Conservation (phyloP, 2,888 invertebrate genomes). For the Strigamia maritima region DNA sequence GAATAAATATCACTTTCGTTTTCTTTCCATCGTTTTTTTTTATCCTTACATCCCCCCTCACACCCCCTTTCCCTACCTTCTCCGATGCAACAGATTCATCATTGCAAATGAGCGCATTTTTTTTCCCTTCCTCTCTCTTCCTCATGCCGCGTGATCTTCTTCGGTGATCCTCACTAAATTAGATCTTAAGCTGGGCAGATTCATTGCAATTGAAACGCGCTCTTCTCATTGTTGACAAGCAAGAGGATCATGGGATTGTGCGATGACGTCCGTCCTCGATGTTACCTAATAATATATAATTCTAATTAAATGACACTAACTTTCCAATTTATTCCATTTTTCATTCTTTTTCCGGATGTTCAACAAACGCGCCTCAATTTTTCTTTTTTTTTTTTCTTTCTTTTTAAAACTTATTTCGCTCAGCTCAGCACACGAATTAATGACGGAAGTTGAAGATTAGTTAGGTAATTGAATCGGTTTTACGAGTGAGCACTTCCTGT, state of each 20-base stretch:
- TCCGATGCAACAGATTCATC: conserved; percentile 28
- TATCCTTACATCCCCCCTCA: neutral
- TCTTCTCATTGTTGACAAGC: conserved; percentile 12
- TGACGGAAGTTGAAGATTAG: conserved; percentile 17
- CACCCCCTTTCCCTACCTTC: neutral
- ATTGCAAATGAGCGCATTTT: conserved; percentile 35
- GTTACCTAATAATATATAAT: neutral
- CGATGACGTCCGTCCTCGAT: neutral
- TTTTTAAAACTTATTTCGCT: neutral
- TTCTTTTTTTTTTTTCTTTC: neutral
- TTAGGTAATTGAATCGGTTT: conserved; percentile 17
- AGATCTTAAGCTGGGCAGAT: conserved; percentile 33
- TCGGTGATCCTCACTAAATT: conserved; percentile 33
- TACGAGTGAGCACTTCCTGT: conserved; percentile 16
- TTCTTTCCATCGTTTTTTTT: conserved; percentile 7
- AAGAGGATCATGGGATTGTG: conserved; percentile 24
- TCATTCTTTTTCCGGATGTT: neutral
- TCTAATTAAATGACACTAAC: conserved; percentile 3
- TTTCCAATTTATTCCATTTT: conserved; percentile 7
- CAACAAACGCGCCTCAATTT: neutral
- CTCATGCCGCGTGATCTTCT: conserved; percentile 8
- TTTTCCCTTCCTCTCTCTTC: neutral
- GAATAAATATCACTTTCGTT: conserved; percentile 22
- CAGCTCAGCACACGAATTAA: conserved; percentile 1
- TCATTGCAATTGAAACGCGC: conserved; percentile 23